These are phyloP conservation scores for Aegotheles bennettii DNA, from an alignment of 2,113 vertebrate genomes.

Conservation along the genomic window DNA sequence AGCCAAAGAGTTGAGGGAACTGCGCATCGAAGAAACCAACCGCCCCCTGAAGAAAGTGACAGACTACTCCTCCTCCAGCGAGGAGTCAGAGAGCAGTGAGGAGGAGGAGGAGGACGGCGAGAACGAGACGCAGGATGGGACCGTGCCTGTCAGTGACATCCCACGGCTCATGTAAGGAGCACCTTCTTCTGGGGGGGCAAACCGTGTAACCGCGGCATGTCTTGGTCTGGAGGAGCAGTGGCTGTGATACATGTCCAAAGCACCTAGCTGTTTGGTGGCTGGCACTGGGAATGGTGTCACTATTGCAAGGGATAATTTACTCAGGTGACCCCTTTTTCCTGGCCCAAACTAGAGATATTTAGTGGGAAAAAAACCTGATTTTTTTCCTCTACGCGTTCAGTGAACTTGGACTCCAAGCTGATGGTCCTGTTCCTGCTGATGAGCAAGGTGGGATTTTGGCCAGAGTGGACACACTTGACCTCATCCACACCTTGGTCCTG, in stretches of 20 bases:
- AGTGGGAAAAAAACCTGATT: not conserved
- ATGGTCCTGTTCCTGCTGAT: not conserved
- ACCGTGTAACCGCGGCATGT: rapidly evolving
- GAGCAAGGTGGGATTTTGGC: not conserved
- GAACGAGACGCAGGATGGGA: constrained; percentile 87
- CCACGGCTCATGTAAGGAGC: constrained; percentile 93
- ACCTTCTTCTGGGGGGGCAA: not conserved
- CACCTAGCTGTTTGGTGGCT: not conserved
- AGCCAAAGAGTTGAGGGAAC: constrained; percentile 94
- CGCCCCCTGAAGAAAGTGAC: constrained; percentile 96
- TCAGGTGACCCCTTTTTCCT: not conserved
- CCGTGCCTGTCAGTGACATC: constrained; percentile 96
- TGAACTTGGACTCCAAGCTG: not conserved
- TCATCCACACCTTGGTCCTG: not conserved
- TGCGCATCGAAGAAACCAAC: constrained; percentile 91
- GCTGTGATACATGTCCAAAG: not conserved
- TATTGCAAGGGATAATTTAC: not conserved
- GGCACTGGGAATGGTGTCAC: rapidly evolving
- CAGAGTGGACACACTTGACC: not conserved
- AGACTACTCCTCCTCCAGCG: constrained; percentile 97
- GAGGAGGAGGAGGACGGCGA: constrained; percentile 92
- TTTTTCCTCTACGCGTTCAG: not conserved
- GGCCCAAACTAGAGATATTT: not conserved
- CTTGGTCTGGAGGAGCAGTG: not conserved
- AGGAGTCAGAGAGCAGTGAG: constrained; percentile 93